These are phyloP conservation scores for Agapornis canus DNA, from an alignment of 2,797 vertebrate genomes.

Conservation along the genomic window DNA sequence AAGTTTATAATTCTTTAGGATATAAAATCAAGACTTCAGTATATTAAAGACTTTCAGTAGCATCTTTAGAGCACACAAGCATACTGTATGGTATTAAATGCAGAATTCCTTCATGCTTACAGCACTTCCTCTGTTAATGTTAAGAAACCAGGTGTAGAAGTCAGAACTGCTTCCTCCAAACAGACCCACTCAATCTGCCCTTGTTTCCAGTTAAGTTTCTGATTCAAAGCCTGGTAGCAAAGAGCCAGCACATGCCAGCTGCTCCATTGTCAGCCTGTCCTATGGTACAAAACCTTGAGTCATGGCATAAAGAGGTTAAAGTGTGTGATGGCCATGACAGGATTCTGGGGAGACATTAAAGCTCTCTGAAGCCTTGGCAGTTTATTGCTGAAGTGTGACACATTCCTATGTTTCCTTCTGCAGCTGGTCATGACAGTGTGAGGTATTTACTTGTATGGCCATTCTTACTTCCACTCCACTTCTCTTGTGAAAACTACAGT, in stretches of 20 bases:
- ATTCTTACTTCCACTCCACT: not conserved
- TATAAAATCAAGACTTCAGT: not conserved
- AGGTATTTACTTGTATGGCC: not conserved
- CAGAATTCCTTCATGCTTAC: not conserved
- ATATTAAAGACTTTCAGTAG: not conserved
- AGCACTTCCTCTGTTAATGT: not conserved
- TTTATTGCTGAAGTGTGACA: not conserved
- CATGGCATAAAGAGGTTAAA: not conserved
- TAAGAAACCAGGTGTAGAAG: accelerated
- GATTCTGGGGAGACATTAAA: not conserved
- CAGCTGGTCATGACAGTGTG: accelerated
- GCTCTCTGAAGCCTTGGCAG: not conserved
- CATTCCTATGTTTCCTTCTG: not conserved
- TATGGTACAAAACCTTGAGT: not conserved
- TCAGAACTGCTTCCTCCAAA: not conserved
- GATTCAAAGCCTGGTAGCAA: not conserved
- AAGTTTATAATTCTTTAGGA: not conserved
- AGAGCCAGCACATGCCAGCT: not conserved
- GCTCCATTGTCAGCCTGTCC: not conserved
- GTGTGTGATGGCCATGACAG: not conserved
- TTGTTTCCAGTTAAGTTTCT: not conserved
- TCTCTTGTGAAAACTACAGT: not conserved
- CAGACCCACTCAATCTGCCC: not conserved
- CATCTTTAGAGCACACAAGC: not conserved
- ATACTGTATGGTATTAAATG: not conserved